Evolutionary conservation across 2,113 vertebrate genomes (phyloP), one percentile per base, ranked within the genome.

Genomic region (Addax nasomaculatus): DNA sequence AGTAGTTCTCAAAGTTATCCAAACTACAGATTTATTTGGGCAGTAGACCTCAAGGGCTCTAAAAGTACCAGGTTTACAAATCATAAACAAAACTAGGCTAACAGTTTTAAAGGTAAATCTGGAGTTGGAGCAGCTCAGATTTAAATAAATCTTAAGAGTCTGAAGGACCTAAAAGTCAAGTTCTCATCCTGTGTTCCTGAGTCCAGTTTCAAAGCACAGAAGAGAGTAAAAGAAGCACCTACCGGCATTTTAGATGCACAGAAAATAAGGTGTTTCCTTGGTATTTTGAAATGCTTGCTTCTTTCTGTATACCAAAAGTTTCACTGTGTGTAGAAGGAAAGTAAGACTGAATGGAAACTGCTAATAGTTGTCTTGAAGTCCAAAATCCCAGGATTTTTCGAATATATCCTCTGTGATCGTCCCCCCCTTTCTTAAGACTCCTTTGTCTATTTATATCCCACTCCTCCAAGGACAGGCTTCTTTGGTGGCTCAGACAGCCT

Each of bases 81-180:
- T 83, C 11, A 93, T 58, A 43, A 95, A 83, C 19, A 97, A 97
- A 96, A 89, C 49, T 70, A 51, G 36, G 27, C 15, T 90, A 85
- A 90, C 1, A 64, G 47, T 95, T 97, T 95, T 89, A 70, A 96
- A 67, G 89, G 21, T 89, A 94, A 87, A 85, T 93, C 29, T 95
- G 39, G 67, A 95, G 55, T 2, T 45, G 39, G 23, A 58, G 43
- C 29, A 96, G 70, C 33, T 93, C 89, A 80, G 45, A 95, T 36
- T 76, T 95, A 90, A 92, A 92, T 33, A n/a, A 87, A 93, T 53
- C 62, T 90, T 15, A 43, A 43, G 84, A 58, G 27, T 96, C 62
- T 92, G 43, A 86, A 97, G 84, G 39, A 86, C 12, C 93, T 93
- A 58, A 25, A 97, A 17, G 64, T 60, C 36, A 93, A 51, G 53